A percentile compares a stretch with the other conserved stretches of the same genome.
phyloP scores from a whole-genome alignment of 1,140 invertebrate genomes.

The Lerema accius region DNA sequence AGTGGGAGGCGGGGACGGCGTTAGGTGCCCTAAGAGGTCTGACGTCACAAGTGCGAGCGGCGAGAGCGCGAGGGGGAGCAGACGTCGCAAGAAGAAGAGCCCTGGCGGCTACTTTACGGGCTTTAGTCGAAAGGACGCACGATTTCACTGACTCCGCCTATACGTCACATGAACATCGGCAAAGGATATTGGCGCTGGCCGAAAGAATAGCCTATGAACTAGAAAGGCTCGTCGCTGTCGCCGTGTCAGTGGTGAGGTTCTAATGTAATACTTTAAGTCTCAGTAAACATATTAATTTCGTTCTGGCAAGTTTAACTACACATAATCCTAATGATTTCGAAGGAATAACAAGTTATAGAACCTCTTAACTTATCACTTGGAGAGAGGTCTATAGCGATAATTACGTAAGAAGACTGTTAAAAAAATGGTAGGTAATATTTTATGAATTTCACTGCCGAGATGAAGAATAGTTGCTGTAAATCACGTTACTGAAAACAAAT shows the following conservation, averaged over 20 bases:
- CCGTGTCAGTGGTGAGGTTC: constrained; percentile 90
- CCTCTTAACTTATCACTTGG: too few species aligned
- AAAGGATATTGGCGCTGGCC: constrained; percentile 96
- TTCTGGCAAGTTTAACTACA: too few species aligned
- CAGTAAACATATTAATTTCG: too few species aligned
- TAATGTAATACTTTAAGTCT: too few species aligned
- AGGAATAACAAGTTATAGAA: too few species aligned
- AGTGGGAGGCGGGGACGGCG: constrained; percentile 77
- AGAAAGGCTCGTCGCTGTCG: constrained; percentile 92
- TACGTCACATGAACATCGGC: constrained; percentile 97
- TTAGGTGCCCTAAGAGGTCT: constrained; percentile 76
- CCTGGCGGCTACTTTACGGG: constrained; percentile 92
- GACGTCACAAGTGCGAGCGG: constrained; percentile 71
- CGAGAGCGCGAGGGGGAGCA: constrained; percentile 74
- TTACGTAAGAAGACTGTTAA: too few species aligned
- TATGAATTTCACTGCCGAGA: too few species aligned
- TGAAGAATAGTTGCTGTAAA: too few species aligned
- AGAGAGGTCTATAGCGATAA: too few species aligned
- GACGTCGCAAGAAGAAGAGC: constrained; percentile 87
- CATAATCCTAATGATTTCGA: too few species aligned
- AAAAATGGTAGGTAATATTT: too few species aligned
- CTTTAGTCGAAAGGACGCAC: constrained; percentile 96
- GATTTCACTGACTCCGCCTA: constrained; percentile 99
- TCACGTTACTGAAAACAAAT: too few species aligned
- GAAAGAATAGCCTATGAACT: constrained; percentile 94